phyloP scores from a whole-genome alignment of 2,797 vertebrate genomes.

The Oryzias sinensis region DNA sequence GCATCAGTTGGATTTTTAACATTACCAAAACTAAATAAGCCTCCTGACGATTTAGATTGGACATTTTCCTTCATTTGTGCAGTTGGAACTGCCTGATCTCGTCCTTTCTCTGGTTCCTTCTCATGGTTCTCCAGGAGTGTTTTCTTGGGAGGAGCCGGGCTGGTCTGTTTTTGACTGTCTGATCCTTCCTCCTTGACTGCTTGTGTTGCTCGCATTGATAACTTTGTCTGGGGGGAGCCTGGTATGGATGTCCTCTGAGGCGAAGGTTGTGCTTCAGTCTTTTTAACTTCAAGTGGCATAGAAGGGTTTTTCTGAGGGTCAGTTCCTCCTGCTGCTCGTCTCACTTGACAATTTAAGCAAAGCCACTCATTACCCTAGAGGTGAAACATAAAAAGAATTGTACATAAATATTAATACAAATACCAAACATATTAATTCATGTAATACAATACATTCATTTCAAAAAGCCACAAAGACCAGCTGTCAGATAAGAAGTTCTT shows the following conservation, averaged over 20 bases:
- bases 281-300: constrained; percentile 34
- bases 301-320: constrained; percentile 63
- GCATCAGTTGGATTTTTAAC: constrained; percentile 73
- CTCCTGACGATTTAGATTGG: constrained; percentile 49
- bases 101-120: constrained; percentile 62
- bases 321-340: constrained; percentile 79
- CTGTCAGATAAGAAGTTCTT: background rate
- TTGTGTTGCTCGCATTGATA: constrained; percentile 35
- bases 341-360: constrained; percentile 96
- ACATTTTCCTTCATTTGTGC: constrained; percentile 59
- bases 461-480: background rate
- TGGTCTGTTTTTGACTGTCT: constrained; percentile 49
- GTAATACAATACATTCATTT: too few relatives aligned
- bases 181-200: constrained; percentile 64
- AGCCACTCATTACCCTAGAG: constrained; percentile 83
- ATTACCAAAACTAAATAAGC: constrained; percentile 59
- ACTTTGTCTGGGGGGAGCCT: constrained; percentile 58
- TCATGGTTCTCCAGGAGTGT: constrained; percentile 55
- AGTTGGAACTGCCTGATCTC: constrained; percentile 39
- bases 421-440: too few relatives aligned
- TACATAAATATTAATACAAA: constrained; percentile 4
- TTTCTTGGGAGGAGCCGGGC: constrained; percentile 65
- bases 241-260: constrained; percentile 58
- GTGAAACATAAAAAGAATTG: constrained; percentile 21
- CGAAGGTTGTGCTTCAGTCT: constrained; percentile 58